Percentiles rank a stretch among this genome's conserved stretches.
phyloP scores from a whole-genome alignment of 37 sponge, comb jelly and placozoan species.

The Eunapius fragilis region DNA sequence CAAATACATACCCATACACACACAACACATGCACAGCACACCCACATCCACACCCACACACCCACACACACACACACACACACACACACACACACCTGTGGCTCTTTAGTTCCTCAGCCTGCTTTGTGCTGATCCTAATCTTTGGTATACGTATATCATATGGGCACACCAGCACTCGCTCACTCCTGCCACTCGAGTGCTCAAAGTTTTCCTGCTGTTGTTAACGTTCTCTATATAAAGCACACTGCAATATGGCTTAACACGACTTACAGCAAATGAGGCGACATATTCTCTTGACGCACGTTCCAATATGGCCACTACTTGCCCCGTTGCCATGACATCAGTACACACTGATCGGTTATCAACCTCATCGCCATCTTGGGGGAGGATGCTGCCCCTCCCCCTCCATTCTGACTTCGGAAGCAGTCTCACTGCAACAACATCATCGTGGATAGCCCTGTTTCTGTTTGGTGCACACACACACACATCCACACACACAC shows the following conservation, averaged over 20 bases:
- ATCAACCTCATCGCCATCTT: neutral
- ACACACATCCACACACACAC: no score
- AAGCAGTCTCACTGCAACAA: conserved; percentile 61
- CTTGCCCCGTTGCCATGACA: conserved; percentile 50
- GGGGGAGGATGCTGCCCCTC: conserved; percentile 5
- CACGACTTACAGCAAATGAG: conserved; percentile 57
- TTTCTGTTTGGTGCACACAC: conserved; percentile 43
- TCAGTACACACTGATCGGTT: neutral
- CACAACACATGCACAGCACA: conserved; percentile 14
- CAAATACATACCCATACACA: conserved; percentile 18
- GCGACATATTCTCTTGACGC: conserved; percentile 54
- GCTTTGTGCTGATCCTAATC: conserved; percentile 67
- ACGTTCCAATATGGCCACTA: conserved; percentile 66
- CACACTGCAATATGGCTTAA: neutral
- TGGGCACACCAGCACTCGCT: conserved; percentile 71
- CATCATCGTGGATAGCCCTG: conserved; percentile 74
- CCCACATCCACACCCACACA: conserved; percentile 14
- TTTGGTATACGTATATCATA: conserved; percentile 72
- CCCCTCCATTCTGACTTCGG: conserved; percentile 37
- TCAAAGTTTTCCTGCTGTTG: conserved; percentile 13
- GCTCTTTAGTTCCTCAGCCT: conserved; percentile 46
- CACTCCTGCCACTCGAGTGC: conserved; percentile 5
- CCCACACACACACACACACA: conserved; percentile 28
- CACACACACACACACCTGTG: conserved; percentile 48
- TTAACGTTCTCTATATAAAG: neutral